A percentile compares a stretch with the other conserved stretches of the same genome.
These are phyloP conservation scores for Galaxias olidus DNA, from an alignment of 2,797 vertebrate species.

Conservation along the genomic window DNA sequence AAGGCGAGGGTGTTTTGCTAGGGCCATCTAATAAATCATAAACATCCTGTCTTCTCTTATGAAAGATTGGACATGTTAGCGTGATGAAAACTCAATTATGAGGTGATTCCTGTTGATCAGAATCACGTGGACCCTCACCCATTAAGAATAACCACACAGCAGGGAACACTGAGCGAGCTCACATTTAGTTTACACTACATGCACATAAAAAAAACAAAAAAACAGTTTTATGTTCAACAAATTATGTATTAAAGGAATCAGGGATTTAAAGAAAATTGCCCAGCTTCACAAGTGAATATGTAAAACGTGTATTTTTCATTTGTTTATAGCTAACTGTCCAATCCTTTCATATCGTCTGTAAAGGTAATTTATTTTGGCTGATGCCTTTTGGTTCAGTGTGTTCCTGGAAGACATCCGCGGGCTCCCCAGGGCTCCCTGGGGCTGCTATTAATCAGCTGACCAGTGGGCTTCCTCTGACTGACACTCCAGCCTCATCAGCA, in stretches of 20 bases:
- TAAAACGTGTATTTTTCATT: too few relatives aligned
- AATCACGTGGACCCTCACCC: slow-evolving; percentile 14
- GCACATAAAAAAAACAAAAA: too few relatives aligned
- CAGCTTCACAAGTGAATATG: too few relatives aligned
- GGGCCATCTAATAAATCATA: slow-evolving; percentile 31
- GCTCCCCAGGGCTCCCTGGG: slow-evolving; percentile 22
- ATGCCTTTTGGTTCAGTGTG: slow-evolving; percentile 16
- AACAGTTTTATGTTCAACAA: too few relatives aligned
- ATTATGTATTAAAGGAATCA: too few relatives aligned
- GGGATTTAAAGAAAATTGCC: too few relatives aligned
- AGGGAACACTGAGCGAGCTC: too few relatives aligned
- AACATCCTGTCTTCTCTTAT: slow-evolving; percentile 11
- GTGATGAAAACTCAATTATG: slow-evolving; percentile 37
- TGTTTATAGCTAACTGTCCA: too few relatives aligned
- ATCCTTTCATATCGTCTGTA: too few relatives aligned
- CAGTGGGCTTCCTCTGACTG: slow-evolving; percentile 49
- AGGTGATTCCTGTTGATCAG: slow-evolving; percentile 29
- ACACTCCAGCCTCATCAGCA: slow-evolving; percentile 50
- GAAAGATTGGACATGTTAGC: slow-evolving; percentile 23
- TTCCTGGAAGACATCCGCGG: slow-evolving; percentile 43
- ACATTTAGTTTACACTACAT: too few relatives aligned
- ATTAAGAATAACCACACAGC: not conserved
- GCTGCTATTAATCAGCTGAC: slow-evolving; percentile 55
- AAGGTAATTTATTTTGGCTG: not conserved
- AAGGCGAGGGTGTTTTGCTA: slow-evolving; percentile 25